Percentiles rank a stretch among this genome's conserved stretches.
phyloP scores from a whole-genome alignment of 2,113 vertebrate genomes.

The Scomber scombrus region DNA sequence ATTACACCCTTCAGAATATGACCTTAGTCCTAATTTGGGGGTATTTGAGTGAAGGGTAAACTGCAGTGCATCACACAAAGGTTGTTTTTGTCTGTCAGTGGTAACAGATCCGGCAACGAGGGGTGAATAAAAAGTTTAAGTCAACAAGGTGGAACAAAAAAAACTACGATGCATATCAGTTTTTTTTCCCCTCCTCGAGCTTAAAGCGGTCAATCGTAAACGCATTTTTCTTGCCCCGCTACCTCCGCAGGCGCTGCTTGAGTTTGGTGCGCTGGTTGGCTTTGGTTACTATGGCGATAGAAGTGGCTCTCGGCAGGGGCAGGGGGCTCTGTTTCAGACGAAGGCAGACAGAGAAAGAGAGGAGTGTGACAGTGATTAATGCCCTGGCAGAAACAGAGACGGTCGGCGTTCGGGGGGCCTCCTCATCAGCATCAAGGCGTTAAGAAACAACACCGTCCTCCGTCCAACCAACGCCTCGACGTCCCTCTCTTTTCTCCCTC shows the following conservation, averaged over 20 bases:
- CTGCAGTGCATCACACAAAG: slow-evolving; percentile 2
- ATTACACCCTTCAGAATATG: slow-evolving; percentile 1
- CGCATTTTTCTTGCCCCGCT: slow-evolving; percentile 34
- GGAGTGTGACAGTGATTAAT: slow-evolving; percentile 86
- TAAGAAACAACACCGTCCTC: slow-evolving; percentile 11
- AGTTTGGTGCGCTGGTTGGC: slow-evolving; percentile 51
- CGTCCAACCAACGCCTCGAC: background rate
- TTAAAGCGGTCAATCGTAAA: slow-evolving; percentile 35
- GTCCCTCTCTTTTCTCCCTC: background rate
- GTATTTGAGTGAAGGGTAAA: background rate
- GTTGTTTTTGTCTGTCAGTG: slow-evolving; percentile 4
- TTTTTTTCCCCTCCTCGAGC: background rate
- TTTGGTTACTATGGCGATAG: slow-evolving; percentile 80
- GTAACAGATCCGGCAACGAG: slow-evolving; percentile 5
- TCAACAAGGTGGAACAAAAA: slow-evolving; percentile 19
- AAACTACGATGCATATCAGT: background rate
- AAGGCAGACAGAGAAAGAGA: slow-evolving; percentile 66
- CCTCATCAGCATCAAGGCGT: slow-evolving; percentile 21
- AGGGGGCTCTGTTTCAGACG: slow-evolving; percentile 67
- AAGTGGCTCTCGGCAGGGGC: slow-evolving; percentile 68
- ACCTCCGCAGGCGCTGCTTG: slow-evolving; percentile 44
- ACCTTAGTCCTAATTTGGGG: slow-evolving; percentile 1
- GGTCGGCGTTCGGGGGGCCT: slow-evolving; percentile 46
- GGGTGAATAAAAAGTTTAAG: background rate
- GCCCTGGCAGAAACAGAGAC: slow-evolving; percentile 75